Base-by-base conservation (phyloP, 2,888 invertebrate genomes). In the Cosmorhoe ocellata region DNA sequence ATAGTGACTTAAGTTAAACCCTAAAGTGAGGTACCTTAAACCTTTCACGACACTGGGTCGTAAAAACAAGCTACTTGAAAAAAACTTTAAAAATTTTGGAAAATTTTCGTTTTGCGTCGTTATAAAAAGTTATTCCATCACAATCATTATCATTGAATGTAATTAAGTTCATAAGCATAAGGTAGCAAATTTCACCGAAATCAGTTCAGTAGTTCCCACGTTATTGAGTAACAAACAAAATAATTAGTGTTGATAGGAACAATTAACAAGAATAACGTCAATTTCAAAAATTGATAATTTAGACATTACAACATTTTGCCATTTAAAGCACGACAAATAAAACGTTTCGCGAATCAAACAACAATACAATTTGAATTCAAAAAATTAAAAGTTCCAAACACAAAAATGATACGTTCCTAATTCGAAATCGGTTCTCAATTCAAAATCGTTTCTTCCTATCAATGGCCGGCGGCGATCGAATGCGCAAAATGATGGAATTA, bases 401-500 rank as follows among this genome's bases (percentile, higher is more conserved):
- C 55, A 69, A 79, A 69, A 79, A 71, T 77, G 71, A 80, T 81
- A 76, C 71, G 78, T 81, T 72, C 71, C 64, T 75, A 78, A 76
- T 76, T 74, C 64, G 67, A 74, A 80, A 77, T 72, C 72, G 68
- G 70, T 78, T 78, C 70, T 56, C 58, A 72, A 76, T 76, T 76
- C 65, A 69, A 74, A 79, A 77, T 73, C 73, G 70, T 74, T 79
- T 78, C 70, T 58, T 45, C 51, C 41, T 52, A 51, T 57, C 43
- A 42, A 43, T 55, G 44, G 54, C 56, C 50, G 33, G 49, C 40
- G 55, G 56, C 59, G n/a, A 12, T 11, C 32, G 45, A 55, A 47
- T 44, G 47, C 41, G 51, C 46, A 53, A 58, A 45, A 43, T 53
- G 39, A 27, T 46, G 38, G 39, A 45, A 41, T 49, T 44, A 45